Conservation (phyloP, 2,113 vertebrate genomes). For the Rhinolophus ferrumequinum region DNA sequence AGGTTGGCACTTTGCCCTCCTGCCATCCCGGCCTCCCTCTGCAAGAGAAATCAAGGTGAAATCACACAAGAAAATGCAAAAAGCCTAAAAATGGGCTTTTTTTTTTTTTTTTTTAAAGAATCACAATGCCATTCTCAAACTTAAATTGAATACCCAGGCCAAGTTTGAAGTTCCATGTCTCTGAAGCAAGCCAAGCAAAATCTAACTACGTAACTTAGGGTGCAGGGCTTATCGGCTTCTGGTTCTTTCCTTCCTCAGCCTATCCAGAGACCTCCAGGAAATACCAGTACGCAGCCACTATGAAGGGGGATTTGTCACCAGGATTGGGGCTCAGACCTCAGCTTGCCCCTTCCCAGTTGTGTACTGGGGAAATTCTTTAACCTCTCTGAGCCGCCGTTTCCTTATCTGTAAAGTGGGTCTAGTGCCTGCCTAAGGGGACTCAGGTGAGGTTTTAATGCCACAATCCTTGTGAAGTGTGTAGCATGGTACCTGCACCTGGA, state of each 20-base stretch:
- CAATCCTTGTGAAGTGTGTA: background rate
- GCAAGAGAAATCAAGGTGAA: background rate
- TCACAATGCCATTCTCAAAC: no score
- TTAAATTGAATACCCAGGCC: no score
- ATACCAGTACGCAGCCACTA: background rate
- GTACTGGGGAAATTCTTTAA: background rate
- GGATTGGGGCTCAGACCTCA: background rate
- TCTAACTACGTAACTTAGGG: background rate
- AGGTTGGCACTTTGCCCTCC: background rate
- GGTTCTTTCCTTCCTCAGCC: background rate
- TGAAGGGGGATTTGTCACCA: background rate
- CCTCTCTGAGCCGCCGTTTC: background rate
- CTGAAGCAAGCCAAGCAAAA: background rate
- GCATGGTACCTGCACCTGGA: rapidly evolving
- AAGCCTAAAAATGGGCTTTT: background rate
- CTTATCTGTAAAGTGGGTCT: background rate
- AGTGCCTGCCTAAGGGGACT: background rate
- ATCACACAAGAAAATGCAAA: background rate
- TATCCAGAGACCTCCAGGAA: background rate
- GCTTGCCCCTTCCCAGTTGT: background rate
- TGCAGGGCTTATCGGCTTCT: background rate
- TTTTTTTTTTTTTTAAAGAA: background rate
- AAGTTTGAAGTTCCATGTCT: background rate
- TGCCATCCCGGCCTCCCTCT: background rate
- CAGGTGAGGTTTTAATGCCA: background rate